phyloP scores from a whole-genome alignment of 2,113 vertebrate genomes.

The Heterocephalus glaber region DNA sequence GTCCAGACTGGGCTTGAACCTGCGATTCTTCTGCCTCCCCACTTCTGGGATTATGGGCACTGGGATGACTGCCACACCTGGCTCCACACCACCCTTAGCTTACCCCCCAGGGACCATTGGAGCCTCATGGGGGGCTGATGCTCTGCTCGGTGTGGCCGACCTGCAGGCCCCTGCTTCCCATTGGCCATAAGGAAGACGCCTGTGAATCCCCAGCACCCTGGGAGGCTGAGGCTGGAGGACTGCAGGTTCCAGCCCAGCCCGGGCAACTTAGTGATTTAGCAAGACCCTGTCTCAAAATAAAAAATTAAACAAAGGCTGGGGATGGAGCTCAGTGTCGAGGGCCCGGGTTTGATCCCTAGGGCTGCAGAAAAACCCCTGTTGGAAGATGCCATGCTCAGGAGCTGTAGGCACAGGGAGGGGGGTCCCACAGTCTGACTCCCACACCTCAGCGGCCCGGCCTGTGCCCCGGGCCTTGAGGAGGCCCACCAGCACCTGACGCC shows the following conservation, averaged over 20 bases:
- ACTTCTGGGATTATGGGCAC: neutral
- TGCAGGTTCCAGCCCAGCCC: neutral
- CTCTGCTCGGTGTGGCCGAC: neutral
- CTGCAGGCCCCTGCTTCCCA: too few relatives aligned
- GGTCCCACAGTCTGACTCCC: neutral
- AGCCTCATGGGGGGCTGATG: neutral
- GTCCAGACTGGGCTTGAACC: neutral
- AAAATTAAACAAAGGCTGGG: neutral
- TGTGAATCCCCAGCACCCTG: neutral
- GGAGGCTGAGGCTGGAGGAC: neutral
- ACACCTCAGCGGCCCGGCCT: neutral
- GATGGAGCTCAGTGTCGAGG: neutral
- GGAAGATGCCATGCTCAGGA: neutral
- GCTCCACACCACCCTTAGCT: neutral
- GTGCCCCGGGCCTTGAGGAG: neutral
- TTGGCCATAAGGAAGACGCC: neutral
- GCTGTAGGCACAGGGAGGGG: neutral
- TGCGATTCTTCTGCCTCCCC: neutral
- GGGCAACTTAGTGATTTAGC: neutral
- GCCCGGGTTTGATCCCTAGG: neutral
- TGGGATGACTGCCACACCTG: neutral
- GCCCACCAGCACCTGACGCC: neutral
- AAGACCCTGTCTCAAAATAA: neutral
- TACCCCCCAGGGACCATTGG: neutral
- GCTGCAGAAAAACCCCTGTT: fast-evolving